phyloP scores from a whole-genome alignment of 2,888 invertebrate genomes.

The Pristionchus exspectatus region DNA sequence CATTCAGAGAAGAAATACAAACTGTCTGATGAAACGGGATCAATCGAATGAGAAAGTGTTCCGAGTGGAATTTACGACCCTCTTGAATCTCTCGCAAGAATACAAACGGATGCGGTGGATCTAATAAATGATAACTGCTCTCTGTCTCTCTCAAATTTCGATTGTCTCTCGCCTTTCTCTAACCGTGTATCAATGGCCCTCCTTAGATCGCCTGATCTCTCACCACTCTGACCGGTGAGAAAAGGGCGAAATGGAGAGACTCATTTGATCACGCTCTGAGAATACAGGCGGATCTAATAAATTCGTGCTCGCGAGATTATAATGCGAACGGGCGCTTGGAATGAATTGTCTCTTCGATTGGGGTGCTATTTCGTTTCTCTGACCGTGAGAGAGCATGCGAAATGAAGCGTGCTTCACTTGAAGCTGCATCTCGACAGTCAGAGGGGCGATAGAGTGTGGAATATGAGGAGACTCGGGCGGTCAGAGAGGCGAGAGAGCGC shows the following conservation, averaged over 20 bases:
- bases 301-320: neutral
- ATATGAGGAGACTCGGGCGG: too few relatives aligned
- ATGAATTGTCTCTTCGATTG: neutral
- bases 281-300: neutral
- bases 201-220: neutral
- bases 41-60: neutral
- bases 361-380: neutral
- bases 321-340: neutral
- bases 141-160: neutral
- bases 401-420: too few relatives aligned
- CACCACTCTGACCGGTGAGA: neutral
- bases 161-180: neutral
- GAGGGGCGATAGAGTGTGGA: too few relatives aligned
- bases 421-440: too few relatives aligned
- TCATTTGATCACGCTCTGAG: neutral
- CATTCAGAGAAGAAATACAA: neutral
- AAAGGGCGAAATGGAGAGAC: neutral
- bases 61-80: neutral
- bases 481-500: neutral
- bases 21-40: neutral
- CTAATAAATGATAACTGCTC: conserved; percentile 1
- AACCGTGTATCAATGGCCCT: neutral
- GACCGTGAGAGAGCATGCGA: neutral
- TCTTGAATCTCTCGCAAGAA: neutral
- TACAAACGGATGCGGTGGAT: neutral